A percentile compares a stretch with the other conserved stretches of the same genome.
Conservation (phyloP, 2,797 vertebrate species). For the Salarias fasciatus region DNA sequence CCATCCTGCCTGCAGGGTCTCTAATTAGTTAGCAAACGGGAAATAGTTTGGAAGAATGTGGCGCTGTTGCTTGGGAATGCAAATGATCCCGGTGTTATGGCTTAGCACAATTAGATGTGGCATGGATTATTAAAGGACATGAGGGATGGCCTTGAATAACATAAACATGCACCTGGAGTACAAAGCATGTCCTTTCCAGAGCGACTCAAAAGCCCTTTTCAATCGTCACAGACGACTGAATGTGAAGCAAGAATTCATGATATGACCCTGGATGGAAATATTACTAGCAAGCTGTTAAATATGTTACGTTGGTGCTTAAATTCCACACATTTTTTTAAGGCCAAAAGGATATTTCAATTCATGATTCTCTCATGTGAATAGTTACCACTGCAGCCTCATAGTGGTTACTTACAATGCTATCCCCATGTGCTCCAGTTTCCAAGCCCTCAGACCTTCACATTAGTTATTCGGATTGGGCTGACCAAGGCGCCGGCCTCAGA, state of each 20-base stretch:
- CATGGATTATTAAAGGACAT: constrained; percentile 69
- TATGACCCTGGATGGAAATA: constrained; percentile 1
- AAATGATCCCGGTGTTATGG: constrained; percentile 55
- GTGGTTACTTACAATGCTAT: background rate
- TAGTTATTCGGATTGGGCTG: constrained; percentile 14
- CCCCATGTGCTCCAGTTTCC: constrained; percentile 3
- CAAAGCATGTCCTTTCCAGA: constrained; percentile 33
- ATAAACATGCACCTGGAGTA: constrained; percentile 17
- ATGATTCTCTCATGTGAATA: background rate
- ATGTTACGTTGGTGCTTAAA: too few relatives aligned
- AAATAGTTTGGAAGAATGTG: constrained; percentile 26
- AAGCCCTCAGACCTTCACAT: constrained; percentile 17
- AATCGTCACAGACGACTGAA: constrained; percentile 5
- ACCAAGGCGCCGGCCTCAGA: constrained; percentile 11
- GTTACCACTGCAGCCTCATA: background rate
- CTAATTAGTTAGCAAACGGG: constrained; percentile 33
- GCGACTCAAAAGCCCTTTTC: constrained; percentile 17
- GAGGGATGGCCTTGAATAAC: constrained; percentile 49
- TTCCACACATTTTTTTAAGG: background rate
- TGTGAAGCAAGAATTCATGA: constrained; percentile 4
- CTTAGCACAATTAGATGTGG: constrained; percentile 74
- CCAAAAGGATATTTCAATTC: background rate
- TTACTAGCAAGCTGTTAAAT: background rate
- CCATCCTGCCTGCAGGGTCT: constrained; percentile 12
- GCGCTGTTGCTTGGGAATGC: constrained; percentile 32